Conservation (phyloP, 2,888 invertebrate species). For the Ptychoptera albimana region DNA sequence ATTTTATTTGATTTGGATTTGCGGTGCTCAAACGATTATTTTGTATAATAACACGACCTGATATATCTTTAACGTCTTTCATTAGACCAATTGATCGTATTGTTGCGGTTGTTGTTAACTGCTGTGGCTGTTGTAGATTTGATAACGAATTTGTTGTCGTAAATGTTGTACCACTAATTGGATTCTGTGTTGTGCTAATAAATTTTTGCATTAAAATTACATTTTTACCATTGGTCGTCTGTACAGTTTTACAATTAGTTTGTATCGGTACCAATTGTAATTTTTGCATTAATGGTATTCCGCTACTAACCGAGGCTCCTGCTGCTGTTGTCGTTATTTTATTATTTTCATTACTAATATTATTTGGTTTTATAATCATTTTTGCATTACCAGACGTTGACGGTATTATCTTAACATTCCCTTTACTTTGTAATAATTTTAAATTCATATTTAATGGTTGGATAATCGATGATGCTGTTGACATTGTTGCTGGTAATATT, state of each 20-base stretch:
- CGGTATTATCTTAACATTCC: conserved; percentile 1
- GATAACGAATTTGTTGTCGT: conserved; percentile 6
- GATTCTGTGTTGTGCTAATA: conserved; percentile 4
- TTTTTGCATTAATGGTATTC: conserved; percentile 18
- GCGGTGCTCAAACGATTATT: too few species aligned
- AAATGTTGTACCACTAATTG: conserved; percentile 11
- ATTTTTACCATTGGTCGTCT: conserved; percentile 11
- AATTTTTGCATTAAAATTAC: conserved; percentile 21
- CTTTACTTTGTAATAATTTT: neutral
- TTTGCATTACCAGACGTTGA: neutral
- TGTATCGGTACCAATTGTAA: conserved; percentile 22
- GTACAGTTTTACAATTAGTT: neutral
- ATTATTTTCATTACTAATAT: neutral
- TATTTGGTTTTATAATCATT: neutral
- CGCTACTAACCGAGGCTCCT: neutral
- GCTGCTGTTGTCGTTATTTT: conserved; percentile 1
- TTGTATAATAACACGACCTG: too few species aligned
- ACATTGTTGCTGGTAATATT: conserved; percentile 1
- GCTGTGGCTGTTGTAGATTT: conserved; percentile 10
- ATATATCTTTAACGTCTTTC: neutral
- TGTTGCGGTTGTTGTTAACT: conserved; percentile 1
- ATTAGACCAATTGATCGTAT: neutral
- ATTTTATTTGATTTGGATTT: too few species aligned
- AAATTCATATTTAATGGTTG: neutral
- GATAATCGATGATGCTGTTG: neutral